Evolutionary conservation across 2,113 vertebrate genomes (phyloP), one percentile per base, ranked within the genome.

Genomic region (Atrichornis clamosus): DNA sequence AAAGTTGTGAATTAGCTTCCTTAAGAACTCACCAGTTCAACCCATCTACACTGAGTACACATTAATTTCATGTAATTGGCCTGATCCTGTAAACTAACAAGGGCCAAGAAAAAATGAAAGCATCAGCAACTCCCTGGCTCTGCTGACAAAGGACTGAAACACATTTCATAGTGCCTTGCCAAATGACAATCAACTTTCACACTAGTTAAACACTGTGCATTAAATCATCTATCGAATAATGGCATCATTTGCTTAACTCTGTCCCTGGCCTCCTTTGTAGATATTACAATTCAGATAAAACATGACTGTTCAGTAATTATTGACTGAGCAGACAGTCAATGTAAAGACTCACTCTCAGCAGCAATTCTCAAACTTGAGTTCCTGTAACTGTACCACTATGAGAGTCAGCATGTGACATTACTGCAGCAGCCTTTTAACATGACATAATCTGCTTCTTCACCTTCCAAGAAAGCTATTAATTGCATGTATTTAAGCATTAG

Each of bases 1-100:
- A 83, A 97, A 98, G 80, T 74, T 96, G 95, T 93, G 96, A 97
- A 97, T 96, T 97, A 95, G 84, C 93, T 88, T 88, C 82, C 88
- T 96, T 88, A 94, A 96, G 87, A 95, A 95, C 44, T 46, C 64
- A 89, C 32, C 77, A 92, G 76, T 86, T 95, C 88, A 97, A 87
- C 59, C 55, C 85, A 96, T 62, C 89, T 95, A 87, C 74, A 67
- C 65, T 26, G 92, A 96, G 80, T 55, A 92, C 69, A 97, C 84
- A 96, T 97, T 97, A 90, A 97, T 97, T 96, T 96, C 77, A 90
- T 47, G 84, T 96, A 96, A 97, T 89, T 92, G 91, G 91, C 86
- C 96, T 94, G 93, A 91, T 96, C 87, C 90, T 95, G 64, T 88
- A 97, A 77, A 78, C 92, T 92, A 98, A 94, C 83, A 96, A 94